Conservation (phyloP, 2,797 vertebrate species). For the Sternotherus odoratus region DNA sequence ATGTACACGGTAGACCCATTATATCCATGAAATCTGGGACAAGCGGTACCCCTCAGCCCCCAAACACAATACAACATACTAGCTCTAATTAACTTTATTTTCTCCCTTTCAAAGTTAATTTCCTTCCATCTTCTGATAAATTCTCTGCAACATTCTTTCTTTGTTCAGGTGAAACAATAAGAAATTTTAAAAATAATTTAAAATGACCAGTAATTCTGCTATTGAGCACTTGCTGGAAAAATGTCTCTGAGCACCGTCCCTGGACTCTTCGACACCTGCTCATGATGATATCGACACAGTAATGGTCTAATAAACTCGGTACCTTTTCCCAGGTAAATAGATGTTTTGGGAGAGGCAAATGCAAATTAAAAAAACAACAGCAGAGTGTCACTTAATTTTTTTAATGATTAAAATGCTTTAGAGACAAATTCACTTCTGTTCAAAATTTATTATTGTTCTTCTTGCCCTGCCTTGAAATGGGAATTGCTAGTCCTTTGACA, state of each 20-base stretch:
- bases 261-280: not conserved
- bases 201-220: not conserved
- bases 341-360: not conserved
- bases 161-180: not conserved
- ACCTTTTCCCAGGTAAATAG: not conserved
- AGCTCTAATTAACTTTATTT: not conserved
- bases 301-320: not conserved
- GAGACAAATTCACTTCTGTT: not conserved
- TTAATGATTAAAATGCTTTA: not conserved
- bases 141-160: not conserved
- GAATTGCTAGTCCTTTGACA: not conserved
- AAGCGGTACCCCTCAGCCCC: accelerated
- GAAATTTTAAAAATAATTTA: not conserved
- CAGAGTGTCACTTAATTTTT: conserved; percentile 5
- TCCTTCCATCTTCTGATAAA: not conserved
- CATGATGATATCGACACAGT: not conserved
- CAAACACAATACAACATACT: not conserved
- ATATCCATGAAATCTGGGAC: not conserved
- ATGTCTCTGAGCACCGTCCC: conserved; percentile 26
- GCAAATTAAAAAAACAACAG: not conserved
- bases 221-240: not conserved
- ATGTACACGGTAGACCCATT: not conserved
- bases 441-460: not conserved
- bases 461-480: not conserved
- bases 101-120: not conserved